Conservation (phyloP, 2,888 invertebrate genomes). For the Vannuccia rotundouncinata region DNA sequence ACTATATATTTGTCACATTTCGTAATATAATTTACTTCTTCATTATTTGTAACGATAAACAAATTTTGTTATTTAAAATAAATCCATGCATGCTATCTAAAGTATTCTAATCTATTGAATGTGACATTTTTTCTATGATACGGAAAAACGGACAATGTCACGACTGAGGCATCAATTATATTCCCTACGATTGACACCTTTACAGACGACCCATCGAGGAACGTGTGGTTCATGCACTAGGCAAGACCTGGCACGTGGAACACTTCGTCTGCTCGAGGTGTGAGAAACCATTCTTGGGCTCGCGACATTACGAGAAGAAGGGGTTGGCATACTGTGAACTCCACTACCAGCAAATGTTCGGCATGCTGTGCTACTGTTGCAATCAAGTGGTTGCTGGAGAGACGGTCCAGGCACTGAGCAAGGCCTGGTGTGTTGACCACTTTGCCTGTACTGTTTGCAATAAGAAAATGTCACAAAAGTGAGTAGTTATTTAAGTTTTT, state of each 20-base stretch:
- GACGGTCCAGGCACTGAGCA: constrained; percentile 66
- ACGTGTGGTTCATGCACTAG: constrained; percentile 91
- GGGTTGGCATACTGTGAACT: constrained; percentile 94
- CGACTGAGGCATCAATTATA: too few relatives aligned
- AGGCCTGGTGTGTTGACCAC: constrained; percentile 98
- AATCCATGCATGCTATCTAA: too few relatives aligned
- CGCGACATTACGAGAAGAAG: constrained; percentile 96
- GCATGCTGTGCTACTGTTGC: constrained; percentile 95
- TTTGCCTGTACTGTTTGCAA: constrained; percentile 96
- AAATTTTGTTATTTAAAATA: too few relatives aligned
- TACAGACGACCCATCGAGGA: constrained; percentile 90
- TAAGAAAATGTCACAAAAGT: constrained; percentile 77
- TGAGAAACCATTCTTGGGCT: constrained; percentile 97
- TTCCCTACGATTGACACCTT: not conserved
- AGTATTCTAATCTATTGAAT: too few relatives aligned
- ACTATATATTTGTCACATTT: too few relatives aligned
- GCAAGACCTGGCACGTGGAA: constrained; percentile 98
- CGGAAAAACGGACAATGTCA: too few relatives aligned
- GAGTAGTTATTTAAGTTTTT: too few relatives aligned
- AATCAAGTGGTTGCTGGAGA: constrained; percentile 75
- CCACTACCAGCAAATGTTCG: constrained; percentile 88
- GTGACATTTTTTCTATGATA: too few relatives aligned
- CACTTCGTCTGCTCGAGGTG: constrained; percentile 99
- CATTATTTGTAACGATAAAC: too few relatives aligned
- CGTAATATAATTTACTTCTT: too few relatives aligned